These are phyloP conservation scores for Aphaenogaster rudis DNA, from an alignment of 1,140 invertebrate genomes.

Conservation along the genomic window DNA sequence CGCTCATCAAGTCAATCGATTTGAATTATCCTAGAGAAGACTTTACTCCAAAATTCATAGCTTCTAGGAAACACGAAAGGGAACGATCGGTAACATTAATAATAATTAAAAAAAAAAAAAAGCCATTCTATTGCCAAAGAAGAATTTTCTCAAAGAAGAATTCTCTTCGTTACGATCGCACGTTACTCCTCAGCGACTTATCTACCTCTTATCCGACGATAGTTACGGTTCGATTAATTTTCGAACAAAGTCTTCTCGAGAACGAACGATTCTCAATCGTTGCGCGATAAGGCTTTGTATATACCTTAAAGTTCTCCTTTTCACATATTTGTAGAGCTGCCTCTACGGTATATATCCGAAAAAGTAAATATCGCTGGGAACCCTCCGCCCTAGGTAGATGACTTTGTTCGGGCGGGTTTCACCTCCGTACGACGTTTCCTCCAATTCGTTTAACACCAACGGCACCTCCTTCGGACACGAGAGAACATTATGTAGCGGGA, in stretches of 20 bases:
- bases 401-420: not conserved
- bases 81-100: not conserved
- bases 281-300: not conserved
- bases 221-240: not conserved
- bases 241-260: not conserved
- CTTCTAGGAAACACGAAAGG: not conserved
- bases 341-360: not conserved
- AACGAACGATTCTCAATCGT: not conserved
- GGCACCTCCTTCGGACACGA: not conserved
- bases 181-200: not conserved
- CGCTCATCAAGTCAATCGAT: not conserved
- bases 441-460: not conserved
- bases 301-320: slow-evolving; percentile 6
- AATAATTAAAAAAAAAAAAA: not conserved
- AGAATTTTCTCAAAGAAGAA: not conserved
- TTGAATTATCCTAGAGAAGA: not conserved
- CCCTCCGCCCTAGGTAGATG: not conserved
- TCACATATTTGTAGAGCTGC: slow-evolving; percentile 27
- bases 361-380: not conserved
- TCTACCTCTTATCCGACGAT: not conserved
- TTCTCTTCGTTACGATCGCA: not conserved
- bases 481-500: not conserved
- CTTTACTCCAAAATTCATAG: not conserved
- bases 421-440: not conserved
- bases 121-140: not conserved